These are phyloP conservation scores for Eupithecia insigniata DNA, from an alignment of 2,888 invertebrate species.

Conservation along the genomic window DNA sequence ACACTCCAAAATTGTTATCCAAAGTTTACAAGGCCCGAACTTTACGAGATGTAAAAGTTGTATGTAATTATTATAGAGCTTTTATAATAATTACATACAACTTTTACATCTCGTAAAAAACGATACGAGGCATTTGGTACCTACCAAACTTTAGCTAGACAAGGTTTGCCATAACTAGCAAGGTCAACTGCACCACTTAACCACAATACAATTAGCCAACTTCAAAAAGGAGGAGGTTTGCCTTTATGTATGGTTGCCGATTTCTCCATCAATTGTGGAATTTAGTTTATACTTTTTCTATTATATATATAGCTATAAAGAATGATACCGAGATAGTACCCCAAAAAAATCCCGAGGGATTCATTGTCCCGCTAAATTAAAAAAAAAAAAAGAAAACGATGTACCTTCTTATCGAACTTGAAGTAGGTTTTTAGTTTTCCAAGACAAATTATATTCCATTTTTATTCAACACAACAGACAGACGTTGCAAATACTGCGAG, in stretches of 20 bases:
- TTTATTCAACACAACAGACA: constrained; percentile 20
- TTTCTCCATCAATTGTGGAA: neutral
- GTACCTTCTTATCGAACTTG: neutral
- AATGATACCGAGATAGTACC: neutral
- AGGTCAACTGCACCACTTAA: neutral
- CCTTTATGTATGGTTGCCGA: too few relatives aligned
- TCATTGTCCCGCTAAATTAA: too few relatives aligned
- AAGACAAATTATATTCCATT: constrained; percentile 4
- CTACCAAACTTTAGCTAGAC: neutral
- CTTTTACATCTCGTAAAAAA: constrained; percentile 6
- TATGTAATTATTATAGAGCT: neutral
- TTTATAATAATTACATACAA: neutral
- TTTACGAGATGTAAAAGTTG: constrained; percentile 16
- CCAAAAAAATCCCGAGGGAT: neutral
- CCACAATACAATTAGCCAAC: neutral
- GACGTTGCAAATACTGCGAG: constrained; percentile 29
- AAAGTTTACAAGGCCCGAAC: constrained; percentile 23
- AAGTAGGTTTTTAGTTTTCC: neutral
- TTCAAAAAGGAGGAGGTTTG: neutral
- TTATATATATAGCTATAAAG: neutral
- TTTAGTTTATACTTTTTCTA: neutral
- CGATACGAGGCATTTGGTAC: neutral
- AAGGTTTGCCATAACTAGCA: neutral
- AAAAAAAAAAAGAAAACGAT: too few relatives aligned
- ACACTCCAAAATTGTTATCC: constrained; percentile 16